These are phyloP conservation scores for Ylistrum balloti DNA, from an alignment of 1,140 invertebrate species.

Conservation along the genomic window DNA sequence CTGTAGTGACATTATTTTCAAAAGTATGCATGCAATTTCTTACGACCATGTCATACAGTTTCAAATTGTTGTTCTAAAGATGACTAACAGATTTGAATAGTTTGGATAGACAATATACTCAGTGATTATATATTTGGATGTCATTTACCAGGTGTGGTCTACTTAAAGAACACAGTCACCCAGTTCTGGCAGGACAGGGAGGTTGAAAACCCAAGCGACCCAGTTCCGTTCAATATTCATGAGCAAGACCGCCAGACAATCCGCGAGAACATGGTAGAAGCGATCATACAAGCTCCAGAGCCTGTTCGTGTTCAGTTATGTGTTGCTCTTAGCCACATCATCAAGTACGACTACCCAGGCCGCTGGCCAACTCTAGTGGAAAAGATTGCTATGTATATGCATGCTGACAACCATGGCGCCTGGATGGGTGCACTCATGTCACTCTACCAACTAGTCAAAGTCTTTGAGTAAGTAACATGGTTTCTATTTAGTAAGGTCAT, in stretches of 20 bases:
- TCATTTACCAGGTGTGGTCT: constrained; percentile 89
- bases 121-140: too few species aligned
- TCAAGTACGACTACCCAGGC: constrained; percentile 97
- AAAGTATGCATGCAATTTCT: too few species aligned
- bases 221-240: constrained; percentile 93
- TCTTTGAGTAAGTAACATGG: constrained; percentile 90
- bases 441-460: constrained; percentile 97
- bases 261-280: constrained; percentile 96
- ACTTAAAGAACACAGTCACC: constrained; percentile 97
- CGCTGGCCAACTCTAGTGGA: constrained; percentile 98
- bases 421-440: constrained; percentile 97
- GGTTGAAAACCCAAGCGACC: constrained; percentile 88
- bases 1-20: too few species aligned
- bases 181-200: constrained; percentile 92
- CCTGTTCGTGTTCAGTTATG: constrained; percentile 95
- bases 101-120: too few species aligned
- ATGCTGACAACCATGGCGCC: constrained; percentile 90
- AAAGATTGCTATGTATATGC: constrained; percentile 93
- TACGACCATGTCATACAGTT: too few species aligned
- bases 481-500: neutral
- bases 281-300: constrained; percentile 95
- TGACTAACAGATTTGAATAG: too few species aligned
- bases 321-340: constrained; percentile 94
- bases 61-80: too few species aligned
- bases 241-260: constrained; percentile 98